These are phyloP conservation scores for Diplodus puntazzo DNA, from an alignment of 2,797 vertebrate species.

Conservation along the genomic window DNA sequence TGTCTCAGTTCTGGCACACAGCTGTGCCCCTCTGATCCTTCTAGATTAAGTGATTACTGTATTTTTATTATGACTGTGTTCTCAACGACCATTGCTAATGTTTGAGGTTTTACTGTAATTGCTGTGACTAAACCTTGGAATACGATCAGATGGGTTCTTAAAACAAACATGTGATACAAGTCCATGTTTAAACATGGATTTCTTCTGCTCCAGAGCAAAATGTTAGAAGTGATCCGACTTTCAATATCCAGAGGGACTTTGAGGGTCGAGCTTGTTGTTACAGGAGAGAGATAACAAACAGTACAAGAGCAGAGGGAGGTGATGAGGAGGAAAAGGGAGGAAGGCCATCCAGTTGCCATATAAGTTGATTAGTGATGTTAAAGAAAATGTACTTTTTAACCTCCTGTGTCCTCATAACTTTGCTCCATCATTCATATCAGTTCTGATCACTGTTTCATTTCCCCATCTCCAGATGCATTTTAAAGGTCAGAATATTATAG, in stretches of 20 bases:
- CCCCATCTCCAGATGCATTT: too few relatives aligned
- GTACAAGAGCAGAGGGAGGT: neutral
- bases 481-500: neutral
- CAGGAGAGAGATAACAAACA: conserved; percentile 42
- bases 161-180: conserved; percentile 36
- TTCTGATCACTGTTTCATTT: neutral
- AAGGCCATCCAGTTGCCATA: conserved; percentile 65
- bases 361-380: neutral
- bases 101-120: conserved; percentile 40
- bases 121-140: conserved; percentile 44
- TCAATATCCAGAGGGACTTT: conserved; percentile 26
- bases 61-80: conserved; percentile 35
- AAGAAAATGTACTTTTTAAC: neutral
- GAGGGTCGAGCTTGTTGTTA: conserved; percentile 42
- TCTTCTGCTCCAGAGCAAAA: conserved; percentile 15
- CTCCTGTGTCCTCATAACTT: neutral
- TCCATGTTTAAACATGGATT: conserved; percentile 1
- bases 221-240: conserved; percentile 26
- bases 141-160: conserved; percentile 4
- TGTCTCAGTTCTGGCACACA: neutral
- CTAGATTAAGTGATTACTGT: conserved; percentile 16
- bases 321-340: neutral
- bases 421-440: neutral
- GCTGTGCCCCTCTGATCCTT: conserved; percentile 14
- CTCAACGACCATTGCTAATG: conserved; percentile 28